Conservation (phyloP, 2,113 vertebrate genomes). For the Athene noctua region DNA sequence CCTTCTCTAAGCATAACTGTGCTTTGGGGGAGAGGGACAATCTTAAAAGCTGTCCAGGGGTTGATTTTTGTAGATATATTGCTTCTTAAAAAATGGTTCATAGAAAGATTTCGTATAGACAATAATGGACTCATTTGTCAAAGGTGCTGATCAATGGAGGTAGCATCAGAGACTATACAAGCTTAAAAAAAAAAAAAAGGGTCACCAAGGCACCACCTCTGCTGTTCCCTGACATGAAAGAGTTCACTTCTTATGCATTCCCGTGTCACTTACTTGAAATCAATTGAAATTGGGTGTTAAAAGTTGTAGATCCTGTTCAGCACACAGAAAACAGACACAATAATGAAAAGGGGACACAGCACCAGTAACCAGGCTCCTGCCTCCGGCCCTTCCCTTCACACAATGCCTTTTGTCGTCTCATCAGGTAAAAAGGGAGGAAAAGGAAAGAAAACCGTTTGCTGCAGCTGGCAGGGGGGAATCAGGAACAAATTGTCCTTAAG, state of each 20-base stretch:
- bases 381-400: background rate
- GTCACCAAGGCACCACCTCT: background rate
- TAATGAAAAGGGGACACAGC: background rate
- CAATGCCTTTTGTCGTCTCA: background rate
- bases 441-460: background rate
- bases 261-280: background rate
- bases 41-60: background rate
- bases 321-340: background rate
- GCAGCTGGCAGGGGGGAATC: background rate
- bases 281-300: background rate
- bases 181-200: background rate
- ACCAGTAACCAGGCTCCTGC: background rate
- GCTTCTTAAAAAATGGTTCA: background rate
- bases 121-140: background rate
- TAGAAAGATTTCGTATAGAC: background rate
- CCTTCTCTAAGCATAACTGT: background rate
- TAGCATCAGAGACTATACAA: background rate
- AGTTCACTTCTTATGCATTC: background rate
- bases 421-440: background rate
- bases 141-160: background rate
- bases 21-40: background rate
- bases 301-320: background rate
- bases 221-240: background rate
- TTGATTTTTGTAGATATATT: background rate
- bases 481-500: constrained; percentile 21